Evolutionary conservation across 2,113 vertebrate species (phyloP), one percentile per base, ranked within the genome.

Genomic region (Ia io): DNA sequence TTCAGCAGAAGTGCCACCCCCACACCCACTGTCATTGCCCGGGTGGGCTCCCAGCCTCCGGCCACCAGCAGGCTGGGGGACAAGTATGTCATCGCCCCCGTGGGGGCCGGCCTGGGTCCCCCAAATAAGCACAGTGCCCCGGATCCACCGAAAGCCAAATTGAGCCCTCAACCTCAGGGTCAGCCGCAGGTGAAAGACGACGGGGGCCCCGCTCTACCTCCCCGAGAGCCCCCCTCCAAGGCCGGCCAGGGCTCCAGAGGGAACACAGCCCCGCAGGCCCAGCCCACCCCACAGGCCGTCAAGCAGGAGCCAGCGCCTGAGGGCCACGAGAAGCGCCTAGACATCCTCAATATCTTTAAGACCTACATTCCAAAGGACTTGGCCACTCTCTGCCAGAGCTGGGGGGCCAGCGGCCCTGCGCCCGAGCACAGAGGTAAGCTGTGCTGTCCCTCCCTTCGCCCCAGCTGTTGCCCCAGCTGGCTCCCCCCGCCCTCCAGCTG

Each of bases 321-420:
- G 16, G 97, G 97, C 6, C 98, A 97, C 0, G 99, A 99, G 96
- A 99, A 98, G 94, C 98, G 97, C 80, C 87, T 98, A 91, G 99
- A 99, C 91, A 95, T 99, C 97, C 98, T 99, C 89, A 98, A 97
- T 97, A 98, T 99, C 96, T 99, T 99, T 69, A 99, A 99, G 98
- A 99, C 99, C 22, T 99, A 99, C 98, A 99, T 98, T 98, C 98
- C 99, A 96, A 99, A 99, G 96, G 99, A 99, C 96, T 98, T 99
- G 53, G 99, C 99, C 61, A 97, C 98, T 0, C 98, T 99, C 65
- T 99, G 99, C 98, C 99, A 99, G 96, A 99, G 99, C 98, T 99
- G 99, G 98, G 98, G 99, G 44, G 98, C 98, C 63, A 97, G 98
- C 96, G 98, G 98, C 74, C 98, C 99, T 5, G 97, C 99, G 84